Evolutionary conservation across 2,888 invertebrate genomes (phyloP).

Genomic region (Enoplolaimus lenunculus): DNA sequence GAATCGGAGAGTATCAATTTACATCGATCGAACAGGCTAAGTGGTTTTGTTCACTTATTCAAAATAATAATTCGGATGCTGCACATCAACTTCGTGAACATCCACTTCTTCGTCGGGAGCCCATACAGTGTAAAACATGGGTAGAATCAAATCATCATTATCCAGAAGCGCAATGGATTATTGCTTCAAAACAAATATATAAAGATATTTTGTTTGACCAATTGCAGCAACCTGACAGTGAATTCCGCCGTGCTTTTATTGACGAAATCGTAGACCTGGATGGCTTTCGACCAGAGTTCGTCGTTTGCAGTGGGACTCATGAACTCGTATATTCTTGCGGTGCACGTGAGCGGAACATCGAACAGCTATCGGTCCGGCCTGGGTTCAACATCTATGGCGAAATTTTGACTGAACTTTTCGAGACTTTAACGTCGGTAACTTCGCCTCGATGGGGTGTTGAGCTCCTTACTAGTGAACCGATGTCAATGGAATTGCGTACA

Average conservation of each 20-base stretch:
- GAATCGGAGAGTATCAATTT: neutral
- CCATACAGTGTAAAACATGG: constrained; percentile 1
- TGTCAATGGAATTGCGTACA: neutral
- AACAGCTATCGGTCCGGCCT: constrained; percentile 1
- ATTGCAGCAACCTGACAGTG: neutral
- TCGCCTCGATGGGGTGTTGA: neutral
- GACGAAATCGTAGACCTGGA: neutral
- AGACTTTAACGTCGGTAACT: neutral
- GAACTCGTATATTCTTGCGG: constrained; percentile 1
- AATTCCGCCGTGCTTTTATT: neutral
- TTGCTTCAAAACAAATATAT: neutral
- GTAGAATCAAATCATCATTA: neutral
- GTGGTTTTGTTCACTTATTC: neutral
- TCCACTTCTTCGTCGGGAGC: neutral
- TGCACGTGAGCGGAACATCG: neutral
- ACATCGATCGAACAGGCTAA: neutral
- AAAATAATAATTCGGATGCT: neutral
- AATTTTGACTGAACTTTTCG: neutral
- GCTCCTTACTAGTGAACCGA: neutral
- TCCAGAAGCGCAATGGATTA: neutral
- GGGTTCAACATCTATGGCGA: neutral
- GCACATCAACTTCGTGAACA: neutral
- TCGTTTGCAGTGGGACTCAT: neutral
- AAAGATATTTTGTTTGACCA: neutral
- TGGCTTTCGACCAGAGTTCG: neutral